Percentiles rank a stretch among this genome's conserved stretches.
phyloP scores from a whole-genome alignment of 2,113 vertebrate species.

The Chiloscyllium plagiosum region DNA sequence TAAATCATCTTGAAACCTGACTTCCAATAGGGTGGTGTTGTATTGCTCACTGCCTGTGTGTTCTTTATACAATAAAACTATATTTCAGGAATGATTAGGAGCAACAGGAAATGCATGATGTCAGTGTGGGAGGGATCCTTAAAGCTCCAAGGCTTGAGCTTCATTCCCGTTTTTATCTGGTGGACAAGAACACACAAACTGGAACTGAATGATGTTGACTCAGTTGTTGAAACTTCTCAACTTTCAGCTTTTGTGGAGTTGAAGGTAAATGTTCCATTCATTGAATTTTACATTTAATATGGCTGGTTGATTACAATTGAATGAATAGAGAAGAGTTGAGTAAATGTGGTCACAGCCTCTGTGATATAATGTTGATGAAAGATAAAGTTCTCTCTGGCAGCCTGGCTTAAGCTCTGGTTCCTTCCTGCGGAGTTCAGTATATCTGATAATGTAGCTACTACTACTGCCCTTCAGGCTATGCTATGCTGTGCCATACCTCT shows the following conservation, averaged over 20 bases:
- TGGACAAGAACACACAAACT: neutral
- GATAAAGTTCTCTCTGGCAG: neutral
- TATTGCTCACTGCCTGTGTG: neutral
- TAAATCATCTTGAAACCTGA: neutral
- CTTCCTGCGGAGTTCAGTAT: neutral
- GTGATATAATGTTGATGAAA: neutral
- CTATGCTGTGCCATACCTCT: neutral
- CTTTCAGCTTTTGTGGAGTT: neutral
- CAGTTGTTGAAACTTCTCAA: neutral
- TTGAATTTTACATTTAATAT: neutral
- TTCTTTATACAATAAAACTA: constrained; percentile 19
- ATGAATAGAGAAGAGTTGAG: neutral
- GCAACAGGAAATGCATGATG: constrained; percentile 36
- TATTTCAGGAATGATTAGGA: constrained; percentile 2
- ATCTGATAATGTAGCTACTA: neutral
- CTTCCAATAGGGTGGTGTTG: neutral
- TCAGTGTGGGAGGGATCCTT: constrained; percentile 33
- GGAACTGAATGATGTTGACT: neutral
- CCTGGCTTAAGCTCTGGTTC: neutral
- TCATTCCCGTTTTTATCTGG: constrained; percentile 25
- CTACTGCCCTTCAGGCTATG: neutral
- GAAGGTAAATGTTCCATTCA: constrained; percentile 18
- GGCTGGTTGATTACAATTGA: neutral
- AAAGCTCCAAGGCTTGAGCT: neutral
- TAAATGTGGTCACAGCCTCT: neutral